Conservation (phyloP, 2,113 vertebrate species). For the Morone chrysops region DNA sequence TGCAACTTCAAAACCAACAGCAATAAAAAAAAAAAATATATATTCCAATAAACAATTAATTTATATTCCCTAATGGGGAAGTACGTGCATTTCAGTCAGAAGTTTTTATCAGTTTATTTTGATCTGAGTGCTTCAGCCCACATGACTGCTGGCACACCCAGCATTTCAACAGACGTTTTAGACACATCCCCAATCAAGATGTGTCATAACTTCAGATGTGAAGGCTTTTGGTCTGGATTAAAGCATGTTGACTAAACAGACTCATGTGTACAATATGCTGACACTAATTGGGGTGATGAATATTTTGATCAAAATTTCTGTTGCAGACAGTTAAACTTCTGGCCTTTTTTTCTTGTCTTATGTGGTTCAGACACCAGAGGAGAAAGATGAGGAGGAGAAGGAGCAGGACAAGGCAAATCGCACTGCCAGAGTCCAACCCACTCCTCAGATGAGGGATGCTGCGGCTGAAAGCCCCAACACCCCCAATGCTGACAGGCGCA, state of each 20-base stretch:
- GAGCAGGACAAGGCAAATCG: conserved; percentile 83
- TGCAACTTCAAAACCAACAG: not conserved
- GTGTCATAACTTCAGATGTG: not conserved
- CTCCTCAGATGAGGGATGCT: conserved; percentile 79
- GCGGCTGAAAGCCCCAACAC: conserved; percentile 80
- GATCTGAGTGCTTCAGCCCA: not conserved
- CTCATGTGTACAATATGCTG: not conserved
- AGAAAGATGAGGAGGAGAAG: conserved; percentile 78
- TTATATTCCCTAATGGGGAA: not conserved
- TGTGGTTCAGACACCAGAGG: conserved; percentile 74
- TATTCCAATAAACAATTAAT: no score
- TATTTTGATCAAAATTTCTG: not conserved
- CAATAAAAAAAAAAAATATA: no score
- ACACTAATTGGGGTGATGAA: not conserved
- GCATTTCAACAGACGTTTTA: not conserved
- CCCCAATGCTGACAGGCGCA: conserved; percentile 76
- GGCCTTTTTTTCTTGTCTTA: not conserved
- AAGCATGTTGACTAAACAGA: not conserved
- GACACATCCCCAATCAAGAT: not conserved
- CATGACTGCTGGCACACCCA: not conserved
- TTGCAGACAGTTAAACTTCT: accelerated
- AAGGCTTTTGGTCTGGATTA: not conserved
- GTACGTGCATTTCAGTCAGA: not conserved
- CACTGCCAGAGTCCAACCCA: conserved; percentile 88
- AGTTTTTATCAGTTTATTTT: not conserved